Evolutionary conservation across 1,140 invertebrate species (phyloP).

Genomic region (Ridgeia piscesae): DNA sequence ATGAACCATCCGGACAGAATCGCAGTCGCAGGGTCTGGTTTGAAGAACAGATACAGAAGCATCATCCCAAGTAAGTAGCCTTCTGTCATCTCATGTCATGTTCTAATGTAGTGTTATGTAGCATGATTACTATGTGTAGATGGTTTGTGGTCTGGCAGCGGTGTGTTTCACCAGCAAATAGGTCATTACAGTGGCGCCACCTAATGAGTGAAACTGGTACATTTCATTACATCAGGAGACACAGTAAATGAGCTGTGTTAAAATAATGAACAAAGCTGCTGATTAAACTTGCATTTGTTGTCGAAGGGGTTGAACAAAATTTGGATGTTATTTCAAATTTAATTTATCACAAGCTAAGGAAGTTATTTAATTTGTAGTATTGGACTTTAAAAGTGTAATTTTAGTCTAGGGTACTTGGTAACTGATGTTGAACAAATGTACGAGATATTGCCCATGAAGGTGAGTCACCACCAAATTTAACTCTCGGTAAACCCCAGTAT

Average conservation of each 20-base stretch:
- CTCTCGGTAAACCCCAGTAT: not conserved
- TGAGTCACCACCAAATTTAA: not conserved
- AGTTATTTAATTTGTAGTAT: too few relatives aligned
- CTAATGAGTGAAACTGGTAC: too few relatives aligned
- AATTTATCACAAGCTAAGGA: too few relatives aligned
- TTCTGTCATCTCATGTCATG: not conserved
- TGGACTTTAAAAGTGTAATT: too few relatives aligned
- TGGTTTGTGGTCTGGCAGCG: too few relatives aligned
- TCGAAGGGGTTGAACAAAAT: not conserved
- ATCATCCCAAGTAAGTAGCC: slow-evolving; percentile 73
- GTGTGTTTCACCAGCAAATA: too few relatives aligned
- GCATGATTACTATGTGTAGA: not conserved
- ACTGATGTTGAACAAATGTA: too few relatives aligned
- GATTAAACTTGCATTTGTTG: not conserved
- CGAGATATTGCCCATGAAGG: too few relatives aligned
- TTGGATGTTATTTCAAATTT: too few relatives aligned
- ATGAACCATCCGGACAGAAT: slow-evolving; percentile 86
- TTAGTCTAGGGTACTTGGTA: too few relatives aligned
- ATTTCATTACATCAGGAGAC: too few relatives aligned
- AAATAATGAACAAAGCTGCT: not conserved
- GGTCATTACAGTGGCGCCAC: too few relatives aligned
- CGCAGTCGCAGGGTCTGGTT: slow-evolving; percentile 81
- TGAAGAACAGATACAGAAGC: slow-evolving; percentile 85
- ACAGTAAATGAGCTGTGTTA: not conserved
- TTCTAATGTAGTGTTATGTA: not conserved